Evolutionary conservation across 2,113 vertebrate genomes (phyloP), one percentile per base, ranked within the genome.

Genomic region (Morone saxatilis): DNA sequence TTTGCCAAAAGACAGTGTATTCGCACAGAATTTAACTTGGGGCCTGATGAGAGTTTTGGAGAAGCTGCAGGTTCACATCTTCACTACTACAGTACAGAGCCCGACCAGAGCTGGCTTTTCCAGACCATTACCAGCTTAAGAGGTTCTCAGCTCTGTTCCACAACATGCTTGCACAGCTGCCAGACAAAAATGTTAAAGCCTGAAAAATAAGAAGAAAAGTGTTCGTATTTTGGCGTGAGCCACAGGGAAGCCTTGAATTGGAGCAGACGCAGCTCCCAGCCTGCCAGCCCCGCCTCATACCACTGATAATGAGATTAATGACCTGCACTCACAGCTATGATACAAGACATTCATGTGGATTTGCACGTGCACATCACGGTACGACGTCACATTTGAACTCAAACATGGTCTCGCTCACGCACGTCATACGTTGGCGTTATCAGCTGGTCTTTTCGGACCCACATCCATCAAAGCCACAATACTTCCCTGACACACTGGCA

Each of bases 281-380:
- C 78, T 40, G 72, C 65, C 85, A 19, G 78, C 62, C 66, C 67
- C 66, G 50, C 76, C 59, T 62, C 81, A 70, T 53, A 78, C 63
- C 60, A 9, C 87, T 78, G 91, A 92, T 89, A 91, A 74, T 51
- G 65, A 86, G 89, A 92, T 91, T 86, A 92, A 93, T 89, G 91
- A 83, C 40, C 82, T 56, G 83, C 74, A 80, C 82, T 90, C 51
- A 77, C 40, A 36, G 74, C 59, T 76, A 38, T 56, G 82, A 89
- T 85, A 79, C 11, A 20, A 82, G 51, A 72, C 80, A 61, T 57
- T 56, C 73, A 61, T 6, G 71, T 76, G 83, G 45, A 59, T n/a
- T 1, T 22, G 61, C 67, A 22, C 25, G 16, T 7, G 45, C 61
- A 40, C 60, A 54, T 45, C 51, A 3, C 9, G 1, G 61, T 3